phyloP scores from a whole-genome alignment of 2,113 vertebrate genomes.

The Isichthys henryi region DNA sequence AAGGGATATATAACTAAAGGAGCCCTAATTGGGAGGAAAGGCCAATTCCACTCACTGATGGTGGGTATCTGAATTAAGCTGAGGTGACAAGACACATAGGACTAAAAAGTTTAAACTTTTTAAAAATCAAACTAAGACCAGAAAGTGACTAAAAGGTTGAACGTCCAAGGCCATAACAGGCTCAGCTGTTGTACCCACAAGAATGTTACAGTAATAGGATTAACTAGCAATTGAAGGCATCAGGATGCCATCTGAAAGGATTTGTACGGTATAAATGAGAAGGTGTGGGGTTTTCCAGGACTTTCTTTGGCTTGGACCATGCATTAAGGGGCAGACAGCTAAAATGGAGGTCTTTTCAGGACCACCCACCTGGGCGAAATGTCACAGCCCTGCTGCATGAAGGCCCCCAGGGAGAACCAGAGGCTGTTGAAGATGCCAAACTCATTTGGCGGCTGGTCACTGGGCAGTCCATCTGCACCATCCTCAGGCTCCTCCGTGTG shows the following conservation, averaged over 20 bases:
- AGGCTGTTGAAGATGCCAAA: constrained; percentile 99
- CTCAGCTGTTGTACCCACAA: not conserved
- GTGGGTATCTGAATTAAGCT: not conserved
- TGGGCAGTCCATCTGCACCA: constrained; percentile 87
- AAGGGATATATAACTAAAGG: not conserved
- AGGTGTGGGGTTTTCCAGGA: not conserved
- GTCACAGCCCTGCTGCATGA: constrained; percentile 99
- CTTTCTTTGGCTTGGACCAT: not conserved
- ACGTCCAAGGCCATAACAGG: not conserved
- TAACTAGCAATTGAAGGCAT: not conserved
- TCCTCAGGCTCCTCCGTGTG: constrained; percentile 98
- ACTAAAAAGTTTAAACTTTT: not conserved
- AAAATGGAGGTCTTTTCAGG: not conserved
- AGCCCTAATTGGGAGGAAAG: not conserved
- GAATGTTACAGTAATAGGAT: not conserved
- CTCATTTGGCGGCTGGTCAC: constrained; percentile 97
- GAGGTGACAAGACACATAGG: not conserved
- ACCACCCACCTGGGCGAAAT: constrained; percentile 85
- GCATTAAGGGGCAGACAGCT: not conserved
- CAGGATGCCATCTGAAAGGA: not conserved
- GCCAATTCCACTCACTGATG: not conserved
- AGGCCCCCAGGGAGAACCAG: constrained; percentile 98
- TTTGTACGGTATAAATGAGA: not conserved
- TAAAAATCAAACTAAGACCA: not conserved
- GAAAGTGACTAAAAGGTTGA: not conserved